phyloP scores from a whole-genome alignment of 2,888 invertebrate genomes.

The Tiliacea citrago region DNA sequence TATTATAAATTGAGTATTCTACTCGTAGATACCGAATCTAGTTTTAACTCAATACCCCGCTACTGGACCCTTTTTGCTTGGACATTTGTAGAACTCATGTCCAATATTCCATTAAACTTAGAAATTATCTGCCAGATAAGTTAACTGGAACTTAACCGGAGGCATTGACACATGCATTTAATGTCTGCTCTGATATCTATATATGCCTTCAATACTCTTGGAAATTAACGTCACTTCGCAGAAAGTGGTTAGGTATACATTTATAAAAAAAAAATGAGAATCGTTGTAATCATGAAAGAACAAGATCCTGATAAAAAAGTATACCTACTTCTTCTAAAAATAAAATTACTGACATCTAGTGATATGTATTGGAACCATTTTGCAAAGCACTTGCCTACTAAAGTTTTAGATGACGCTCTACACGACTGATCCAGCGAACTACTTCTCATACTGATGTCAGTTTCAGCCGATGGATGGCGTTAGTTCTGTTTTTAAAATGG shows the following conservation, averaged over 20 bases:
- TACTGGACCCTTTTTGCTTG: no score
- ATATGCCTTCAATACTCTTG: neutral
- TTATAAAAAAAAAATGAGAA: no score
- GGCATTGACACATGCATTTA: neutral
- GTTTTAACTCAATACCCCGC: no score
- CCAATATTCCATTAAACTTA: neutral
- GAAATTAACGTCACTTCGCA: no score
- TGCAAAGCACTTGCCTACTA: neutral
- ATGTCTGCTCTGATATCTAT: no score
- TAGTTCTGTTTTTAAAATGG: neutral
- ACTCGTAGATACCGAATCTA: no score
- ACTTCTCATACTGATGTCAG: neutral
- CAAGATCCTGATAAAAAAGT: no score
- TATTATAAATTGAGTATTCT: no score
- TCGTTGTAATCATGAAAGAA: no score
- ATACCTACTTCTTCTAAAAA: no score
- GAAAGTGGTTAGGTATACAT: no score
- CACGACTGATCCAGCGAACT: neutral
- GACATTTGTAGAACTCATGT: neutral
- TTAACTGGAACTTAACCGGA: no score
- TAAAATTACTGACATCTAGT: constrained; percentile 30
- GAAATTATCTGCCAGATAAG: neutral
- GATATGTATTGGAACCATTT: neutral
- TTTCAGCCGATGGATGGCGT: constrained; percentile 29
- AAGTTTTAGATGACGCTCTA: constrained; percentile 19